A percentile compares a stretch with the other conserved stretches of the same genome.
Evolutionary conservation across 2,888 invertebrate genomes (phyloP).

Genomic region (Trichopoda pennipes): DNA sequence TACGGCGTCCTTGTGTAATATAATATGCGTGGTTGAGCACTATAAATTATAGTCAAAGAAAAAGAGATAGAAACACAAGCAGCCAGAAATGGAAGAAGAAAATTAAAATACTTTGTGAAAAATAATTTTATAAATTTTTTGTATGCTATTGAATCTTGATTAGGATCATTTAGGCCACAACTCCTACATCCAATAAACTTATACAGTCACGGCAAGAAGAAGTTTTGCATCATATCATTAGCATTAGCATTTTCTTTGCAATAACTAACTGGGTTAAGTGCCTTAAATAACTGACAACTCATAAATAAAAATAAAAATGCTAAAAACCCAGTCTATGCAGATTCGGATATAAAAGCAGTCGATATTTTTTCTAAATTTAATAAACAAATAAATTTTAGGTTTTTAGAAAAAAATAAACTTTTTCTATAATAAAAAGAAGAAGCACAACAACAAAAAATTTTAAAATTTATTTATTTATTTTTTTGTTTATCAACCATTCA

Average conservation of each 20-base stretch:
- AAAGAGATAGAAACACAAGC: too few relatives aligned
- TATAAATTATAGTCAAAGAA: too few relatives aligned
- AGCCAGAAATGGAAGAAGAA: too few relatives aligned
- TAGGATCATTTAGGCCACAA: too few relatives aligned
- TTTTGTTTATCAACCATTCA: constrained; percentile 45
- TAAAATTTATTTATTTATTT: constrained; percentile 33
- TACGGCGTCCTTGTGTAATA: too few relatives aligned
- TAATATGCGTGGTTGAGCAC: too few relatives aligned
- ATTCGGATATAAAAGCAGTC: background rate
- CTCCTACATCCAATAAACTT: too few relatives aligned
- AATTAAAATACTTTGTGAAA: too few relatives aligned
- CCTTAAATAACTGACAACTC: background rate
- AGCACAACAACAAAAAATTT: background rate
- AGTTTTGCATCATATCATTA: too few relatives aligned
- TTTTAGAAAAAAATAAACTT: background rate
- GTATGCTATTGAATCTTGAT: too few relatives aligned
- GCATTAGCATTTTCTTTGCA: background rate
- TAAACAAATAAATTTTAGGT: constrained; percentile 21
- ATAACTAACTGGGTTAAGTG: background rate
- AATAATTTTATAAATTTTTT: too few relatives aligned
- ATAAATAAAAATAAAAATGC: constrained; percentile 35
- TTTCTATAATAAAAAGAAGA: background rate
- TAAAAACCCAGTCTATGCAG: background rate
- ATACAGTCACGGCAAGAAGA: too few relatives aligned
- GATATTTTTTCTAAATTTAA: constrained; percentile 11